Conservation (phyloP, 2,888 invertebrate genomes). For the Agrotis puta region DNA sequence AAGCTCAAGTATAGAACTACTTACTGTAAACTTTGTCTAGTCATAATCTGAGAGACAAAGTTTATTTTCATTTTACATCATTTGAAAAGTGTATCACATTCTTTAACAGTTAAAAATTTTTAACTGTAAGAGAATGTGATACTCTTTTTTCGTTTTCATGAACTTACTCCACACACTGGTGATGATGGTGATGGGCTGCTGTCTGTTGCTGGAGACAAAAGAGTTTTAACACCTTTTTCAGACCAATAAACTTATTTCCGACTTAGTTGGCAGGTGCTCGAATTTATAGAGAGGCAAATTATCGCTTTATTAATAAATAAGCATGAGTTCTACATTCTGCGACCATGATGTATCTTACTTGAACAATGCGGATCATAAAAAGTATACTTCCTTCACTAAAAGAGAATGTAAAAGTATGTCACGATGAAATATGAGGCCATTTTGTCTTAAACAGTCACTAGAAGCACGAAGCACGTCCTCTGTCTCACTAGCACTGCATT, state of each 20-base stretch:
- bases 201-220: neutral
- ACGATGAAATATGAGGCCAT: conserved; percentile 65
- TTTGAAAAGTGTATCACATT: neutral
- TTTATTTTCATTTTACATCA: neutral
- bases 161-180: neutral
- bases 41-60: neutral
- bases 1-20: too few relatives aligned
- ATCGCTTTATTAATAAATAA: neutral
- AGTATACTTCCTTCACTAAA: conserved; percentile 25
- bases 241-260: neutral
- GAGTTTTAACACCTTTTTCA: neutral
- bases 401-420: conserved; percentile 64
- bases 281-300: neutral
- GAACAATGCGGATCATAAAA: conserved; percentile 17
- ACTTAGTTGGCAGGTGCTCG: neutral
- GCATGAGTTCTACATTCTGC: neutral
- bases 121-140: too few relatives aligned
- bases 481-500: conserved; percentile 85
- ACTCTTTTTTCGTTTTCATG: too few relatives aligned
- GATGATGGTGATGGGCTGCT: too few relatives aligned
- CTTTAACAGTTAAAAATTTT: neutral
- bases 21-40: too few relatives aligned
- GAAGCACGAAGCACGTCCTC: conserved; percentile 81
- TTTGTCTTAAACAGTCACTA: conserved; percentile 71
- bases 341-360: neutral